A percentile compares a stretch with the other conserved stretches of the same genome.
Conservation (phyloP, 1,140 invertebrate genomes). For the Drosophila kohkoa region DNA sequence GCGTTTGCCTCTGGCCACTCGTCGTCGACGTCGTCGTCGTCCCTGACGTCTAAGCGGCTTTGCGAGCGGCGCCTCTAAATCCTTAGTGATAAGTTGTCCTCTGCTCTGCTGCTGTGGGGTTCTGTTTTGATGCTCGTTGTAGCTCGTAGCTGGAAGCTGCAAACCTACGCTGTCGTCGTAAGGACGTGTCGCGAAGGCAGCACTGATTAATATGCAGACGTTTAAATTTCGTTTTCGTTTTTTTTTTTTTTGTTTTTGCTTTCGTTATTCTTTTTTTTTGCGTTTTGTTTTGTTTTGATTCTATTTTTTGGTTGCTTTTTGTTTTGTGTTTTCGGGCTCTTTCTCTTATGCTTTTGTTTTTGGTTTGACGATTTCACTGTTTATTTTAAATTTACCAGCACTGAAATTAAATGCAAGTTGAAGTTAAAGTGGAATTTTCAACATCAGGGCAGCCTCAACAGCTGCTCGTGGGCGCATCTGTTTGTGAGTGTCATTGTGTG, state of each 20-base stretch:
- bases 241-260: conserved; percentile 22
- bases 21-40: conserved; percentile 41
- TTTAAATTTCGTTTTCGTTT: conserved; percentile 74
- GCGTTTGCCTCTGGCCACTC: conserved; percentile 47
- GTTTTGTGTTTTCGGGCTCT: conserved; percentile 15
- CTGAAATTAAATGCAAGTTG: conserved; percentile 47
- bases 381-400: conserved; percentile 59
- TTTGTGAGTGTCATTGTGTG: neutral
- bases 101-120: conserved; percentile 39
- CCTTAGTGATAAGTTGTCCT: conserved; percentile 78
- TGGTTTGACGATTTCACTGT: conserved; percentile 28
- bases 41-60: conserved; percentile 51
- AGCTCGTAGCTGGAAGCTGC: neutral
- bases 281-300: conserved; percentile 37
- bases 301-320: conserved; percentile 34
- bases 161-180: conserved; percentile 18
- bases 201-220: conserved; percentile 79
- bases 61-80: conserved; percentile 50
- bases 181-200: conserved; percentile 28
- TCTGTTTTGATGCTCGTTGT: conserved; percentile 17
- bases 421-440: conserved; percentile 27
- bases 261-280: conserved; percentile 31
- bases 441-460: conserved; percentile 37
- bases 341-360: conserved; percentile 37
- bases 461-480: conserved; percentile 22